Evolutionary conservation across 2,113 vertebrate genomes (phyloP).

Genomic region (Elephantulus edwardii): DNA sequence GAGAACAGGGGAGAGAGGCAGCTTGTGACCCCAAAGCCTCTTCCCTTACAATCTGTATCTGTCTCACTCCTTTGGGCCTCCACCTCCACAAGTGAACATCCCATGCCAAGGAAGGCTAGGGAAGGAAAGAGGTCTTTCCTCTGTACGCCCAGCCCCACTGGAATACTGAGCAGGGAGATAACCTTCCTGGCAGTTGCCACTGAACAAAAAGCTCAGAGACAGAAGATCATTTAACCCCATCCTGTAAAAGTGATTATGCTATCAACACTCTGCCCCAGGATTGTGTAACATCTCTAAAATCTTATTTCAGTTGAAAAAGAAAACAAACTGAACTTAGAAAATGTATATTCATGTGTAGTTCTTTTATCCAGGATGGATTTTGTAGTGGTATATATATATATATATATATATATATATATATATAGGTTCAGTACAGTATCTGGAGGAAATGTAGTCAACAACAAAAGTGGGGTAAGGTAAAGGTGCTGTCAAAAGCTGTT

Average conservation of each 20-base stretch:
- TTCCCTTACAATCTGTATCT: neutral
- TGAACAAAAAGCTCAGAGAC: neutral
- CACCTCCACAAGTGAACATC: neutral
- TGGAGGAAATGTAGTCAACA: neutral
- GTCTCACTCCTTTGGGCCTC: neutral
- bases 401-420: no score
- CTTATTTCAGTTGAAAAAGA: neutral
- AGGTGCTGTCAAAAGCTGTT: neutral
- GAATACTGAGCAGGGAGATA: neutral
- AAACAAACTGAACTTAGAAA: neutral
- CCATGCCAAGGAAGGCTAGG: neutral
- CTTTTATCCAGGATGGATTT: neutral
- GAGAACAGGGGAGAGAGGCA: constrained; percentile 16
- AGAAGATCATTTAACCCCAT: neutral
- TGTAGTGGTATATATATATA: no score
- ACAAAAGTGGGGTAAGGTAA: neutral
- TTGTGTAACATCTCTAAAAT: neutral
- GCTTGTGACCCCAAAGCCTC: neutral
- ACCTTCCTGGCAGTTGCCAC: neutral
- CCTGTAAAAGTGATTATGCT: neutral
- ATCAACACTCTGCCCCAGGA: neutral
- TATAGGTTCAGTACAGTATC: neutral
- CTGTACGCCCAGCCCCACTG: neutral
- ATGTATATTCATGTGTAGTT: neutral
- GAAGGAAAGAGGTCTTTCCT: neutral